phyloP scores from a whole-genome alignment of 2,888 invertebrate species.

The Drosophila robusta region DNA sequence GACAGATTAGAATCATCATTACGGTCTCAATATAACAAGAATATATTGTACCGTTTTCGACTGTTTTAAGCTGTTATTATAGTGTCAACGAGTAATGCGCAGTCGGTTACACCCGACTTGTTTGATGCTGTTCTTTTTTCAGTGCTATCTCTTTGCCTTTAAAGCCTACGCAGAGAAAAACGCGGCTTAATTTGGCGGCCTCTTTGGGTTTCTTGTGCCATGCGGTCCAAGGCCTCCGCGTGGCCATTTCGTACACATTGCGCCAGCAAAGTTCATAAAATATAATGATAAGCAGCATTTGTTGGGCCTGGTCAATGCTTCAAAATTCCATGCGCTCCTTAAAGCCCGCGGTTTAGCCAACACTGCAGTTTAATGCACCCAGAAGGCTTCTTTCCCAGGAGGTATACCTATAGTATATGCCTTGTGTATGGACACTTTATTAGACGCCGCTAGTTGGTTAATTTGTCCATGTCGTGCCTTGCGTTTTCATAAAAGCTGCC shows the following conservation, averaged over 20 bases:
- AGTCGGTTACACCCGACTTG: no score
- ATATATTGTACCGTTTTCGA: no score
- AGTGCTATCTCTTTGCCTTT: slow-evolving; percentile 47
- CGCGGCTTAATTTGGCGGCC: slow-evolving; percentile 47
- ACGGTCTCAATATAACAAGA: no score
- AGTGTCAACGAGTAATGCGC: no score
- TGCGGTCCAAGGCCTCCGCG: neutral
- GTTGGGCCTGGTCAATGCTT: slow-evolving; percentile 19
- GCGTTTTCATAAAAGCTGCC: slow-evolving; percentile 1
- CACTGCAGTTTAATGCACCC: slow-evolving; percentile 50
- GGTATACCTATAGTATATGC: neutral
- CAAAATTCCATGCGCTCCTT: slow-evolving; percentile 7
- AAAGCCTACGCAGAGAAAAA: slow-evolving; percentile 61
- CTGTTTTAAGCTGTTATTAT: no score
- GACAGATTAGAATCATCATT: no score
- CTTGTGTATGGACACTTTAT: no score
- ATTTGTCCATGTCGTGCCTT: slow-evolving; percentile 25
- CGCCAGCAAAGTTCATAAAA: slow-evolving; percentile 68
- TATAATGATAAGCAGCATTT: slow-evolving; percentile 78
- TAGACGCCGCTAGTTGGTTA: slow-evolving; percentile 20
- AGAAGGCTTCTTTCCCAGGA: slow-evolving; percentile 4
- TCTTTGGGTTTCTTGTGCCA: slow-evolving; percentile 5
- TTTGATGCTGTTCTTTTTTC: neutral
- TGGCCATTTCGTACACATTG: slow-evolving; percentile 62
- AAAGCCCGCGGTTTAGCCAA: slow-evolving; percentile 3